A percentile compares a stretch with the other conserved stretches of the same genome.
Conservation (phyloP, 2,888 invertebrate genomes). For the Holacanthella duospinosa region DNA sequence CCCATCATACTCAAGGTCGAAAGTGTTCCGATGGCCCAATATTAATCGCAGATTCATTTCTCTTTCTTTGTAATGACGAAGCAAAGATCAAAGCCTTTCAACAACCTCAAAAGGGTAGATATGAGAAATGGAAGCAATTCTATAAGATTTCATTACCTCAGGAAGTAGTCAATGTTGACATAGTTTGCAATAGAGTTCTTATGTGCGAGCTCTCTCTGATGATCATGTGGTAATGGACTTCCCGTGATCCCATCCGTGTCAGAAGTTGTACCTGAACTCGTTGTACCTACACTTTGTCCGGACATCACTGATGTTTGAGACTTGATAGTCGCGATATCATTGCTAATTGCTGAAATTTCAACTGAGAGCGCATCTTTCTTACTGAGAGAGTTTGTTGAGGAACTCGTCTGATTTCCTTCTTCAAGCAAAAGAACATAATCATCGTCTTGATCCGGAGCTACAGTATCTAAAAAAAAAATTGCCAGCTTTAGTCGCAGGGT, state of each 20-base stretch:
- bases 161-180: slow-evolving; percentile 84
- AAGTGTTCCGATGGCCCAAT: too few species aligned
- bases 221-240: slow-evolving; percentile 35
- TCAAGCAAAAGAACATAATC: slow-evolving; percentile 59
- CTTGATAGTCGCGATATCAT: slow-evolving; percentile 36
- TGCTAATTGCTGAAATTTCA: slow-evolving; percentile 14
- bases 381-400: slow-evolving; percentile 25
- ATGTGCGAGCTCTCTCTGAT: slow-evolving; percentile 29
- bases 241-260: slow-evolving; percentile 38
- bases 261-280: slow-evolving; percentile 38
- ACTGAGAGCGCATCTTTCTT: slow-evolving; percentile 17
- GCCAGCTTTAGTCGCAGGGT: too few species aligned
- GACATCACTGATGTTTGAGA: slow-evolving; percentile 38
- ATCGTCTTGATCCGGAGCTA: slow-evolving; percentile 48
- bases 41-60: too few species aligned
- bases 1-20: too few species aligned
- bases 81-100: slow-evolving; percentile 4
- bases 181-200: slow-evolving; percentile 57
- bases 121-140: too few species aligned
- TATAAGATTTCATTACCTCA: too few species aligned
- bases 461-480: slow-evolving; percentile 42
- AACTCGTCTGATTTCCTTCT: slow-evolving; percentile 27
- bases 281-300: slow-evolving; percentile 37
- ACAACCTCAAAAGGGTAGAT: too few species aligned
- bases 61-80: too few species aligned